These are phyloP conservation scores for Agrochola lota DNA, from an alignment of 2,888 invertebrate genomes.

Conservation along the genomic window DNA sequence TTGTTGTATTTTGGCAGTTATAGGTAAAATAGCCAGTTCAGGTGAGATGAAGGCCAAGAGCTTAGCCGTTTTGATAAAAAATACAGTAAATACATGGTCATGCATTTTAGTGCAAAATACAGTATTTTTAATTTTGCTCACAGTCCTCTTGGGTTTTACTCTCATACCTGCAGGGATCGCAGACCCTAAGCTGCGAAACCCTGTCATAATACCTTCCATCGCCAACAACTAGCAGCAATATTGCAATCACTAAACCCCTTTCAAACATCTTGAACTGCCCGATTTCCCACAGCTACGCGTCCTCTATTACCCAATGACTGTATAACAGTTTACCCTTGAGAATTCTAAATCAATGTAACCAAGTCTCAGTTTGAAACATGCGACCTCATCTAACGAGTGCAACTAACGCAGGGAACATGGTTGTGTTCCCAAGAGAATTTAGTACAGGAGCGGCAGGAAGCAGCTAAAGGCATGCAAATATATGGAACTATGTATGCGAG, in stretches of 20 bases:
- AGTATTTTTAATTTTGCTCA: background rate
- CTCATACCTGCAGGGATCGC: background rate
- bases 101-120: background rate
- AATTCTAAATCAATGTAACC: conserved; percentile 44
- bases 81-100: background rate
- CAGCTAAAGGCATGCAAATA: conserved; percentile 57
- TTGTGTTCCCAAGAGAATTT: conserved; percentile 48
- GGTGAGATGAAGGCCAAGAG: background rate
- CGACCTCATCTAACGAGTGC: conserved; percentile 27
- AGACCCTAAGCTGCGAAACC: background rate
- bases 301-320: conserved; percentile 18
- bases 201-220: background rate
- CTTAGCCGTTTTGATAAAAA: background rate
- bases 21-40: too few relatives aligned
- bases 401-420: conserved; percentile 23
- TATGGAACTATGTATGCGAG: conserved; percentile 47
- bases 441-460: conserved; percentile 30
- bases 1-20: too few relatives aligned
- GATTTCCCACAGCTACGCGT: background rate
- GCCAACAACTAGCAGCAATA: background rate
- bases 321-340: conserved; percentile 18
- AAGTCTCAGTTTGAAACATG: conserved; percentile 23
- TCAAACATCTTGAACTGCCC: background rate
- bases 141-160: accelerated
- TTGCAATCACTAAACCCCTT: background rate